phyloP scores from a whole-genome alignment of 2,888 invertebrate genomes.

The Cantharis nigra region DNA sequence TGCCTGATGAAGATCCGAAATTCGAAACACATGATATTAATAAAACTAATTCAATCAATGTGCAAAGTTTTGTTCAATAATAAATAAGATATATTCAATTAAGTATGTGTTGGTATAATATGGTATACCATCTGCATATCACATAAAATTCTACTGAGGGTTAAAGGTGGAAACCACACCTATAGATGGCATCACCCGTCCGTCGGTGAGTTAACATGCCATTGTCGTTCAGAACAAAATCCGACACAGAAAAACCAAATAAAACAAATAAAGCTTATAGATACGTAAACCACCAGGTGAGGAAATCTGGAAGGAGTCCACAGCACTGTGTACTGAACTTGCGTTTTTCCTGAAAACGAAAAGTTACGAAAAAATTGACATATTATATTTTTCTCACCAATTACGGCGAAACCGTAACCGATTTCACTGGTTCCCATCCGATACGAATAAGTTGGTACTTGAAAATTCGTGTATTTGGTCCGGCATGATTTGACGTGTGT shows the following conservation, averaged over 20 bases:
- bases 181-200: too few species aligned
- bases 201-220: too few species aligned
- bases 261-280: not conserved
- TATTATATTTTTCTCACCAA: slow-evolving; percentile 61
- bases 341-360: slow-evolving; percentile 62
- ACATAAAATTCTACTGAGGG: too few species aligned
- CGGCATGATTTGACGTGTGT: slow-evolving; percentile 55
- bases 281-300: slow-evolving; percentile 63
- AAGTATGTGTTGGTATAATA: too few species aligned
- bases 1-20: too few species aligned
- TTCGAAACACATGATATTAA: too few species aligned
- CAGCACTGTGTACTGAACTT: slow-evolving; percentile 72
- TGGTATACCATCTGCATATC: too few species aligned
- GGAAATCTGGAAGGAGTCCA: slow-evolving; percentile 78
- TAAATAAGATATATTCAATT: too few species aligned
- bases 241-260: not conserved
- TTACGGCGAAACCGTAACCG: slow-evolving; percentile 82
- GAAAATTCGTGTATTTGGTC: slow-evolving; percentile 71
- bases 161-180: too few species aligned
- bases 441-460: slow-evolving; percentile 94
- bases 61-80: too few species aligned
- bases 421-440: slow-evolving; percentile 90
- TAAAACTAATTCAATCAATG: too few species aligned
- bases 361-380: not conserved
- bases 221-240: not conserved